Evolutionary conservation across 2,113 vertebrate genomes (phyloP).

Genomic region (Hoplias malabaricus): DNA sequence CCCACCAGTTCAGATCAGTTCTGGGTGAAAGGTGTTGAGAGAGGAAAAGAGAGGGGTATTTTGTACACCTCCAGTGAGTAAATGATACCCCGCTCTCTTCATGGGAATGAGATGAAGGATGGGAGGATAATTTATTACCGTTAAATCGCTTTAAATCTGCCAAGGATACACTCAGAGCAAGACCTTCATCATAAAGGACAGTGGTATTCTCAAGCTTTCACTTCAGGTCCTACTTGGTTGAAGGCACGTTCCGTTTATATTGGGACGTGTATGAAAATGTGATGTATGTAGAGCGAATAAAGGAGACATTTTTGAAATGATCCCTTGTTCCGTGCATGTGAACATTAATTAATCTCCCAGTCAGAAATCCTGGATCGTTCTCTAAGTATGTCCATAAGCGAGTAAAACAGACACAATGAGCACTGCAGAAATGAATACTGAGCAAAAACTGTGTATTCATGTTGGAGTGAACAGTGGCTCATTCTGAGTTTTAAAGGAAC

Average conservation of each 20-base stretch:
- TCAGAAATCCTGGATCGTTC: no score
- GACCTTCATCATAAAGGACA: background rate
- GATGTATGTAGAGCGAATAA: background rate
- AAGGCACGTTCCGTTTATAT: no score
- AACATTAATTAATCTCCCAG: no score
- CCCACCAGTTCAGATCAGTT: slow-evolving; percentile 28
- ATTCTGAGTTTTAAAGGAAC: no score
- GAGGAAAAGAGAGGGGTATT: slow-evolving; percentile 31
- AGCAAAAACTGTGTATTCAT: no score
- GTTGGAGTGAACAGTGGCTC: no score
- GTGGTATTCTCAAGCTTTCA: background rate
- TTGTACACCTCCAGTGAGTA: slow-evolving; percentile 44
- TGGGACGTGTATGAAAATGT: background rate
- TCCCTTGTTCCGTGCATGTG: no score
- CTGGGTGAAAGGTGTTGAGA: slow-evolving; percentile 10
- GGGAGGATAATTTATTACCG: slow-evolving; percentile 28
- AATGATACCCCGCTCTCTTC: slow-evolving; percentile 44
- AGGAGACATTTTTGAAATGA: no score
- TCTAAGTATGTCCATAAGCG: no score
- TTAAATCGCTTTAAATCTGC: slow-evolving; percentile 29
- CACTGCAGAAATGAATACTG: no score
- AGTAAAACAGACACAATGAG: no score
- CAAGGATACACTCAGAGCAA: background rate
- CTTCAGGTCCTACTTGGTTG: background rate
- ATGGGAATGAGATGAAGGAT: slow-evolving; percentile 39